Conservation (phyloP, 2,113 vertebrate genomes). For the Orycteropus afer region DNA sequence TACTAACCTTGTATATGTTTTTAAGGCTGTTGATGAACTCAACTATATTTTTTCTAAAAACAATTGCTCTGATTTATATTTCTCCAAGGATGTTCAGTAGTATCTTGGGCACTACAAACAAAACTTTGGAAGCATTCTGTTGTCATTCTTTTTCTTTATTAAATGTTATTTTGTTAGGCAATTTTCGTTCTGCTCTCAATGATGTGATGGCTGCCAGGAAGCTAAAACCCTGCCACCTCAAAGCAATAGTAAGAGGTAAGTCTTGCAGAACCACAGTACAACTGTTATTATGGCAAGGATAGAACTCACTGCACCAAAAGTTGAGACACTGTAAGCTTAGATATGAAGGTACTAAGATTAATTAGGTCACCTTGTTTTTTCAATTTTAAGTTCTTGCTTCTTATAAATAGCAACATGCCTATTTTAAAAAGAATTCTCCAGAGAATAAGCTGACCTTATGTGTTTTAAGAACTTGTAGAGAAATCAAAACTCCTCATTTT, state of each 20-base stretch:
- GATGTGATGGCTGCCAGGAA: conserved; percentile 92
- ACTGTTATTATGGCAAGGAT: not conserved
- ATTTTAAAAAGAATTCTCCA: conserved; percentile 40
- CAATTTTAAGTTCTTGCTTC: not conserved
- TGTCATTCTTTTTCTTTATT: conserved; percentile 31
- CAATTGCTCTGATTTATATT: conserved; percentile 28
- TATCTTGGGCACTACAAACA: not conserved
- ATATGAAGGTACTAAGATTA: not conserved
- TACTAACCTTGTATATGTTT: not conserved
- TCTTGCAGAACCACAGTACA: not conserved
- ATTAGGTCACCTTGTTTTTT: conserved; percentile 35
- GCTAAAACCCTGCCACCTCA: conserved; percentile 93
- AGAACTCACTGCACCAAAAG: not conserved
- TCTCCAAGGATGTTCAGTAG: not conserved
- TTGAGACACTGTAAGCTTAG: conserved; percentile 24
- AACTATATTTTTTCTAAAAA: not conserved
- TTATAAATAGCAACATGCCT: not conserved
- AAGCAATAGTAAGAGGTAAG: conserved; percentile 95
- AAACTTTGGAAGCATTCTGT: conserved; percentile 55
- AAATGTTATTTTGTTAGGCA: conserved; percentile 86
- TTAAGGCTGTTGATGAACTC: not conserved
- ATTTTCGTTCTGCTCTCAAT: conserved; percentile 94
- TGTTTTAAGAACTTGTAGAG: conserved; percentile 31
- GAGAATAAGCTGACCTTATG: conserved; percentile 13
- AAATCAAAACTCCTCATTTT: conserved; percentile 49